A percentile compares a stretch with the other conserved stretches of the same genome.
These are phyloP conservation scores for Pterocles orientalis DNA, from an alignment of 2,113 vertebrate genomes.

Conservation along the genomic window DNA sequence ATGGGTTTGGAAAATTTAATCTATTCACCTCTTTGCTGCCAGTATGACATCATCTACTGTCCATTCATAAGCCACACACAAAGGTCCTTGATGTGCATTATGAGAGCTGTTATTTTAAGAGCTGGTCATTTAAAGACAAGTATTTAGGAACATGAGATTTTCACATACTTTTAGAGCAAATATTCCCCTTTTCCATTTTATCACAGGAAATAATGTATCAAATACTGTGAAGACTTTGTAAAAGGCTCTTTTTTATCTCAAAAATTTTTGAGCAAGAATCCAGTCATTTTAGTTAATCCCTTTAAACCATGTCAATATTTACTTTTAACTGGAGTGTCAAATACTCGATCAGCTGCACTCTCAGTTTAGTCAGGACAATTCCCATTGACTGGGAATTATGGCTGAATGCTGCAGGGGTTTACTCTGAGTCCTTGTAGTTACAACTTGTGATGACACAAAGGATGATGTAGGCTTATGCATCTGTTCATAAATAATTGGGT, in stretches of 20 bases:
- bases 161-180: not conserved
- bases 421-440: not conserved
- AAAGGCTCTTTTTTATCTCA: constrained; percentile 3
- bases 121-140: not conserved
- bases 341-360: not conserved
- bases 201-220: not conserved
- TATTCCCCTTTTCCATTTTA: constrained; percentile 4
- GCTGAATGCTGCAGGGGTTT: not conserved
- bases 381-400: not conserved
- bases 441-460: not conserved
- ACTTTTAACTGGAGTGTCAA: constrained; percentile 22
- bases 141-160: constrained; percentile 22
- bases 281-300: constrained; percentile 24
- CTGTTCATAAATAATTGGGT: not conserved
- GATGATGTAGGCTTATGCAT: not conserved
- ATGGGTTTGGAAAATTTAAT: not conserved
- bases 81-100: not conserved
- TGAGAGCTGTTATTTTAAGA: not conserved
- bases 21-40: not conserved
- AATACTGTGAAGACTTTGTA: not conserved
- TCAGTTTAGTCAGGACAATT: not conserved
- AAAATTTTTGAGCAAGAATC: constrained; percentile 34
- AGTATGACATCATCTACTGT: not conserved
- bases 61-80: not conserved
- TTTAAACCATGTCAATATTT: constrained; percentile 48